Base-by-base conservation (phyloP, 1,140 invertebrate species). In the Holcopasites calliopsidis region DNA sequence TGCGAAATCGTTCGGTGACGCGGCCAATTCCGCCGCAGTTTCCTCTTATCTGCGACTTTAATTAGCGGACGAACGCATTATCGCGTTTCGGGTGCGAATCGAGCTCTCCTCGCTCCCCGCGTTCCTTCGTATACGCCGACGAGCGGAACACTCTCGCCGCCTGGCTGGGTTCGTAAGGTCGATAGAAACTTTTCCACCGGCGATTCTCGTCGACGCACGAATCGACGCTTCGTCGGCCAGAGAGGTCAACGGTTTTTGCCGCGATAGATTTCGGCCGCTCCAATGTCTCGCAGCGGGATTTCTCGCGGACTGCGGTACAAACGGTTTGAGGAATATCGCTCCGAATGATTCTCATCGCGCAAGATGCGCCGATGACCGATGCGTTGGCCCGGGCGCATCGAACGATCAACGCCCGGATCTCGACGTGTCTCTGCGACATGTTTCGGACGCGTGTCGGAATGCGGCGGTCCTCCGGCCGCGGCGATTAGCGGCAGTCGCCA, bases 31-130 rank as follows among this genome's bases (percentile, higher is more conserved):
- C 68, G 75, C 61, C 69, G 77, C 68, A 77, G 75, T 85, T 80
- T 65, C 47, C 76, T 78, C 78, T 82, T 85, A 83, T 85, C 82
- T 70, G 26, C 23, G 13, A 18, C 54, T 52, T 83, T 84, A 84
- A 84, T 83, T 83, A 77, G 65, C 38, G 57, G 58, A 68, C 60
- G 54, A 82, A 76, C 13, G 72, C 61, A 35, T 71, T 83, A 82
- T 83, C 68, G 47, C 64, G 44, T 76, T 82, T 83, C 57, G 80
- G 72, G 33, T 64, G 42, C 61, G 23, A 80, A 54, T 82, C 72
- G 11, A 62, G 50, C 64, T 70, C 74, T 70, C 49, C 69, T 66
- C 8, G 23, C 8, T 52, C 4, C 4, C 35, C 4, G 35, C 35
- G 10, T 38, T 38, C 35, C n/a, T n/a, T n/a, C n/a, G n/a, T n/a